Conservation (phyloP, 2,797 vertebrate genomes). For the Rhynchotus rufescens region DNA sequence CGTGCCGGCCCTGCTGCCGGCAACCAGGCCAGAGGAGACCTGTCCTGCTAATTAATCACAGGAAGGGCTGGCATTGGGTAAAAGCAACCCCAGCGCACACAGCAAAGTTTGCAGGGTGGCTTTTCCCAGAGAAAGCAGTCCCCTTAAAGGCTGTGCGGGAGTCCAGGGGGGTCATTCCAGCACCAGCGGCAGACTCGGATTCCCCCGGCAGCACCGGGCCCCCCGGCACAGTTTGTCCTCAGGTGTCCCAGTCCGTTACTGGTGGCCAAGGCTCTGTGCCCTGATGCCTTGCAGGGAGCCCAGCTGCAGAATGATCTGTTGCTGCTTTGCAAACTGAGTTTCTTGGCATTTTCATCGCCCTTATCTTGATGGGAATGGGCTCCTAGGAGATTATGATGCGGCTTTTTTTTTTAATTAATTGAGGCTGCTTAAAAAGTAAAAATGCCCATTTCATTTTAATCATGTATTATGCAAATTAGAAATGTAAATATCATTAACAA, state of each 20-base stretch:
- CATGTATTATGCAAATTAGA: conserved; percentile 70
- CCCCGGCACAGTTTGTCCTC: neutral
- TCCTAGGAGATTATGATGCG: neutral
- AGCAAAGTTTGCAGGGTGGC: neutral
- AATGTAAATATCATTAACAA: conserved; percentile 72
- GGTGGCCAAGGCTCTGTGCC: neutral
- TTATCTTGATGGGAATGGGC: neutral
- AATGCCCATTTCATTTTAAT: conserved; percentile 42
- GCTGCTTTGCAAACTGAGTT: neutral
- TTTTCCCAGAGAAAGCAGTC: neutral
- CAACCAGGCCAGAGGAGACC: accelerated
- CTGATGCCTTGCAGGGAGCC: neutral
- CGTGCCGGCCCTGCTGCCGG: accelerated
- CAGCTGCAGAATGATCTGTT: too few relatives aligned
- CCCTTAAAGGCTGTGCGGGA: too few relatives aligned
- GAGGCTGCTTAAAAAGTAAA: neutral
- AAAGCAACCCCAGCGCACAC: accelerated
- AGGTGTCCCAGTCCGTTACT: accelerated
- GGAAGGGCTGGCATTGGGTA: accelerated
- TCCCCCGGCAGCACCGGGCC: neutral
- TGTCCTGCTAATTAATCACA: neutral
- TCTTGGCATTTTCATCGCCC: neutral
- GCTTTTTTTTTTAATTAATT: conserved; percentile 30
- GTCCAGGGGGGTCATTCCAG: neutral
- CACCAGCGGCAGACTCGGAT: accelerated